A percentile compares a stretch with the other conserved stretches of the same genome.
Conservation (phyloP, 2,113 vertebrate genomes). For the Tupaia tana region DNA sequence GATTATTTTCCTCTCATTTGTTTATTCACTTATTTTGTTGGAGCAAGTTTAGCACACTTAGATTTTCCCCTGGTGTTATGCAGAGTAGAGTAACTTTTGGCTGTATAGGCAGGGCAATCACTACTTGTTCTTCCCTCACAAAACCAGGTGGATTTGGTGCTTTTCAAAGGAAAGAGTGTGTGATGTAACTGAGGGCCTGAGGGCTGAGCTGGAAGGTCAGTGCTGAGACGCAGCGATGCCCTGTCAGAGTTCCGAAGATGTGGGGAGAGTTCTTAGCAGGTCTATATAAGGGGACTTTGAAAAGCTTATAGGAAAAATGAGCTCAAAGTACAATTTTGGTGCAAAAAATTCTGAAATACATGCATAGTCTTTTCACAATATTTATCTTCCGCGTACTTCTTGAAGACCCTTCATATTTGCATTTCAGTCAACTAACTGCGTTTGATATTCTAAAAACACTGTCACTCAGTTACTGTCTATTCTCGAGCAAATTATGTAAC, state of each 20-base stretch:
- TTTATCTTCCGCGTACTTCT: too few species aligned
- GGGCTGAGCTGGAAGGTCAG: background rate
- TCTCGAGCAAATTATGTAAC: background rate
- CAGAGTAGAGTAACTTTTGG: background rate
- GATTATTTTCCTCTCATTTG: background rate
- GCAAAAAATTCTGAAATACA: too few species aligned
- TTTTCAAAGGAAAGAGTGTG: fast-evolving
- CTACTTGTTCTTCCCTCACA: constrained; percentile 4
- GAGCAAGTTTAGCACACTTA: background rate
- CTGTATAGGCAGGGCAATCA: background rate
- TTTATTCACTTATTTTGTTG: background rate
- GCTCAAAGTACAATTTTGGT: too few species aligned
- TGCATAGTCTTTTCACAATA: too few species aligned
- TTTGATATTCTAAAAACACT: background rate
- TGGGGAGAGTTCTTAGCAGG: fast-evolving
- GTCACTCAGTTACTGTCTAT: background rate
- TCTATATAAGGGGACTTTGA: too few species aligned
- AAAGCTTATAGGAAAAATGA: too few species aligned
- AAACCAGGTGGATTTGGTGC: background rate
- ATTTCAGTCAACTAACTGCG: background rate
- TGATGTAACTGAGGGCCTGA: background rate
- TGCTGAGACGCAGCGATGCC: background rate
- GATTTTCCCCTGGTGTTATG: background rate
- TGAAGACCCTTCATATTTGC: too few species aligned
- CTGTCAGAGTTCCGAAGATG: background rate